Percentiles rank a stretch among this genome's conserved stretches.
Conservation (phyloP, 1,140 invertebrate species). For the Spodoptera litura region DNA sequence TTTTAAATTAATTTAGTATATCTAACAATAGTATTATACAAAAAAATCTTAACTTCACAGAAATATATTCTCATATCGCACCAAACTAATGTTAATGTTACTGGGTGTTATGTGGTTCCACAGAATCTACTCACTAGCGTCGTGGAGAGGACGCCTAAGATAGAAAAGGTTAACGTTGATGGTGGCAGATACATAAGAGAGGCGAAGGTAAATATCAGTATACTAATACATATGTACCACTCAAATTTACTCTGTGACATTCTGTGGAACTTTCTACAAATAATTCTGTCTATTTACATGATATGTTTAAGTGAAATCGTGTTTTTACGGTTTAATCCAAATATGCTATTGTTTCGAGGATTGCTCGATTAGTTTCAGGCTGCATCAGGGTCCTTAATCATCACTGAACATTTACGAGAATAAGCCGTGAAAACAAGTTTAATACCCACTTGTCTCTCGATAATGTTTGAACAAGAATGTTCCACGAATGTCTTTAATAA, state of each 20-base stretch:
- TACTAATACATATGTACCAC: constrained; percentile 26
- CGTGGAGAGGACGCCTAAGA: constrained; percentile 95
- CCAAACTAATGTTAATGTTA: constrained; percentile 50
- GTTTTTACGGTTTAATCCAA: too few species aligned
- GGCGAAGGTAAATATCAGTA: constrained; percentile 94
- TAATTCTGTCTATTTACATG: too few species aligned
- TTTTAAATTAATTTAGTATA: too few species aligned
- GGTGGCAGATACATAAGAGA: constrained; percentile 98
- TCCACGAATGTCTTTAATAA: not conserved
- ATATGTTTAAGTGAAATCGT: too few species aligned
- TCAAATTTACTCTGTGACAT: constrained; percentile 50
- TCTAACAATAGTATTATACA: too few species aligned
- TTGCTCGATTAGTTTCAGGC: too few species aligned
- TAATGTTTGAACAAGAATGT: not conserved
- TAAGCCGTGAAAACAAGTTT: too few species aligned
- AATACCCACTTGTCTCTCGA: too few species aligned
- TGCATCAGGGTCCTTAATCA: too few species aligned
- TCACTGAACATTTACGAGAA: too few species aligned
- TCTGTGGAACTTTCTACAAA: constrained; percentile 27
- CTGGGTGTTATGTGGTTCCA: constrained; percentile 68
- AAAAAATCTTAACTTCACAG: constrained; percentile 4
- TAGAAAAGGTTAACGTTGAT: constrained; percentile 97
- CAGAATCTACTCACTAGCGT: constrained; percentile 96
- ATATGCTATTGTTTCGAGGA: too few species aligned
- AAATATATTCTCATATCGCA: constrained; percentile 16